These are phyloP conservation scores for Pachypeltis micranthus DNA, from an alignment of 1,140 invertebrate species.

Conservation along the genomic window DNA sequence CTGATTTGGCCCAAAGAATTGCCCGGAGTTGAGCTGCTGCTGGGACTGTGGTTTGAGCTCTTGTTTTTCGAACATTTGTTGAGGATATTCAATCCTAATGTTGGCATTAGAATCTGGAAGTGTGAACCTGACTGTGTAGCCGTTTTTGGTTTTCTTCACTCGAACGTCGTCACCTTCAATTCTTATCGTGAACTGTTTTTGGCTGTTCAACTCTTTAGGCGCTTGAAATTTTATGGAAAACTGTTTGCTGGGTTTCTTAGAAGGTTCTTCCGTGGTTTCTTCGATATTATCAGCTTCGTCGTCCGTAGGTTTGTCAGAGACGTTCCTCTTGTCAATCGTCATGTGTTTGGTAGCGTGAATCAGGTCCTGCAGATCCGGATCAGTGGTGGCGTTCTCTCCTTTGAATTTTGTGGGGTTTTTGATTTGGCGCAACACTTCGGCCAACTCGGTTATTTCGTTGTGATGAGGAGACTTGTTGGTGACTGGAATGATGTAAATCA, in stretches of 20 bases:
- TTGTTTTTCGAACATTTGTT: constrained; percentile 11
- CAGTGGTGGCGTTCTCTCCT: neutral
- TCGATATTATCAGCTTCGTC: neutral
- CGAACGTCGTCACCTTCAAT: constrained; percentile 16
- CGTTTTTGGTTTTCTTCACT: constrained; percentile 16
- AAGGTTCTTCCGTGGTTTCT: neutral
- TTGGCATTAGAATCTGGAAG: constrained; percentile 11
- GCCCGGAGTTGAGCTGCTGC: neutral
- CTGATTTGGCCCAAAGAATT: neutral
- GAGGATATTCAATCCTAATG: constrained; percentile 15
- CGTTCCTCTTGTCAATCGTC: constrained; percentile 11
- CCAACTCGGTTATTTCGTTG: constrained; percentile 3
- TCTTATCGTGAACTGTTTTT: constrained; percentile 14
- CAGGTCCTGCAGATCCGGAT: constrained; percentile 1
- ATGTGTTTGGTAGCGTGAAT: constrained; percentile 12
- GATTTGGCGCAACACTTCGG: constrained; percentile 4
- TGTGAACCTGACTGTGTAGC: constrained; percentile 12
- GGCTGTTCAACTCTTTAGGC: constrained; percentile 7
- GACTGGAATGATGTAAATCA: constrained; percentile 18
- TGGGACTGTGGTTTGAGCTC: neutral
- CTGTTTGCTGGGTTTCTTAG: constrained; percentile 4
- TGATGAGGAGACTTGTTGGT: constrained; percentile 2
- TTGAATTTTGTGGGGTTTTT: constrained; percentile 6
- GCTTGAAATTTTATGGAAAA: constrained; percentile 10
- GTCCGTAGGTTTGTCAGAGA: neutral